phyloP scores from a whole-genome alignment of 2,888 invertebrate species.

The Cantharis rufa region DNA sequence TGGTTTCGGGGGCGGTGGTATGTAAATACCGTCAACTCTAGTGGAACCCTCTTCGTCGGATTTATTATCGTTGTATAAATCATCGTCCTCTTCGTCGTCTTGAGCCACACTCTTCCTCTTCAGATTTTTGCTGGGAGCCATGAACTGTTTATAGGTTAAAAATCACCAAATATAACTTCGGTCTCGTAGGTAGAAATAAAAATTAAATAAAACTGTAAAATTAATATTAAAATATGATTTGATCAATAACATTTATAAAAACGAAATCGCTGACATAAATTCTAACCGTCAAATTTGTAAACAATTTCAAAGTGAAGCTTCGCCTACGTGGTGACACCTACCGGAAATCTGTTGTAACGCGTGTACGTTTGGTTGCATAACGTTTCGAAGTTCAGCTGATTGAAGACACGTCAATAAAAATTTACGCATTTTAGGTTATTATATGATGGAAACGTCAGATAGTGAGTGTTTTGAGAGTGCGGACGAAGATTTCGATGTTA shows the following conservation, averaged over 20 bases:
- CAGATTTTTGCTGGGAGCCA: neutral
- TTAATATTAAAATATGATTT: neutral
- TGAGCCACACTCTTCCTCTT: neutral
- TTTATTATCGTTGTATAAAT: conserved; percentile 30
- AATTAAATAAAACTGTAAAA: neutral
- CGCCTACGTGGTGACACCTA: neutral
- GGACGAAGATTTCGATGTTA: conserved; percentile 65
- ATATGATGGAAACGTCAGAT: conserved; percentile 71
- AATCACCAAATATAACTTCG: neutral
- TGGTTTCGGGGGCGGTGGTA: conserved; percentile 76
- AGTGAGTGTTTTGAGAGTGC: conserved; percentile 80
- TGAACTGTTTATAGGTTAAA: neutral
- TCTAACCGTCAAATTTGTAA: neutral
- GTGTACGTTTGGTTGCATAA: neutral
- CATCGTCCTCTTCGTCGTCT: conserved; percentile 7
- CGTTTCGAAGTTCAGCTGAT: neutral
- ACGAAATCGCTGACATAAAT: neutral
- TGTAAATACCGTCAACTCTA: conserved; percentile 79
- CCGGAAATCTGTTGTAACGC: neutral
- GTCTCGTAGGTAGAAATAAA: neutral
- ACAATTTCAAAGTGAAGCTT: neutral
- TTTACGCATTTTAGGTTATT: neutral
- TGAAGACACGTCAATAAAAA: neutral
- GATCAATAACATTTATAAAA: too few species aligned
- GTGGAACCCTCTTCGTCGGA: conserved; percentile 72